Base-by-base conservation (phyloP, 2,888 invertebrate genomes). In the Acanthopleura granulata region DNA sequence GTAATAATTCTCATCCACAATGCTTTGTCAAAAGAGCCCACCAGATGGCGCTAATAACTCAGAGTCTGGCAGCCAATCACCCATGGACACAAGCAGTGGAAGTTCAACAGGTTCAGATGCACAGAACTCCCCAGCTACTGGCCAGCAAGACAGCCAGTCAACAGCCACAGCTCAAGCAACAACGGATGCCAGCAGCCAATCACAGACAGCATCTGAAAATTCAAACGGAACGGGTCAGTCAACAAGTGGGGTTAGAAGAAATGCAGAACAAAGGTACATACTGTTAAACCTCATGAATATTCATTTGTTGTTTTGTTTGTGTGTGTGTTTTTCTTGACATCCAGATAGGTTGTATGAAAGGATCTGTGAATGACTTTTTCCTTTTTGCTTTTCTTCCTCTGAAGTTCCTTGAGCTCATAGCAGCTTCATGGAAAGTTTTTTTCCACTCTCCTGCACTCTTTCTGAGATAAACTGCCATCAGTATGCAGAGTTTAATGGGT, bases 81-180 rank as follows among this genome's bases (percentile, higher is more conserved):
- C 71, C 30, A n/a, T n/a, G n/a, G 71, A 49, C 6, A 40, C 71
- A 1, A 49, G 57, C 57, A 57, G 12, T 57, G 57, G 22, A 1
- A 22, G 12, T 22, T 57, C 12, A 3, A 1, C 57, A 57, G 12
- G 22, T 57, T 57, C 57, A n/a, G n/a, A 51, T 15, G 14, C 51
- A 51, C 14, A 51, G 18, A 18, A 22, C 22, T 18, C 57, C 57
- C 6, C 57, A 57, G 51, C 62, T 57, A 69, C 51, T 61, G 75
- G 73, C 78, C 78, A 78, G 75, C 79, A 77, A 77, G 77, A 62
- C 73, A 74, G 70, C 76, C 81, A 81, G 76, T 80, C 81, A 78
- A 72, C 69, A 51, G 30, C 51, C 27, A 18, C 72, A n/a, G 57
- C 73, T 16, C 22, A 75, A 51, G 62, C 73, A 51, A 71, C 69